Evolutionary conservation across 2,113 vertebrate genomes (phyloP).

Genomic region (Scortum barcoo): DNA sequence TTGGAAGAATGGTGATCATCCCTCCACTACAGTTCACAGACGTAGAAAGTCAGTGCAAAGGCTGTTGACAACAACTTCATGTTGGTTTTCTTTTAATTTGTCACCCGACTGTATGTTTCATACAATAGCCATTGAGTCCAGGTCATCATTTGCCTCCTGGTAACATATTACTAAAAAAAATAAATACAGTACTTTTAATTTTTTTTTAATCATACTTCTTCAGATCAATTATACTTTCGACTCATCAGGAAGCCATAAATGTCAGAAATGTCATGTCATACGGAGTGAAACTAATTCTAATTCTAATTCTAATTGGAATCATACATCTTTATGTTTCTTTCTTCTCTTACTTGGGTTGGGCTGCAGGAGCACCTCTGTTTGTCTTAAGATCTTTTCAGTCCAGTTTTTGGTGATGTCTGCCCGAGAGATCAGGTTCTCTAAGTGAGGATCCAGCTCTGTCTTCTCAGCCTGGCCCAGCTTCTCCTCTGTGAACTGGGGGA

Average conservation of each 20-base stretch:
- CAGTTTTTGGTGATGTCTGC: slow-evolving; percentile 96
- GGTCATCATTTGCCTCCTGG: neutral
- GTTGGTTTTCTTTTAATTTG: too few relatives aligned
- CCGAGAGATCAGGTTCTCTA: slow-evolving; percentile 91
- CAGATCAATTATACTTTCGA: neutral
- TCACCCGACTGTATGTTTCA: too few relatives aligned
- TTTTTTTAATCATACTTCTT: neutral
- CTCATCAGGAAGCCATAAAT: neutral
- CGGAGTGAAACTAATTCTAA: too few relatives aligned
- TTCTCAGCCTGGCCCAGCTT: slow-evolving; percentile 96
- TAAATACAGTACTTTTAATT: too few relatives aligned
- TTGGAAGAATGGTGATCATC: too few relatives aligned
- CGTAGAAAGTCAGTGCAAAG: too few relatives aligned
- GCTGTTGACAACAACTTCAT: too few relatives aligned
- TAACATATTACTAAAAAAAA: neutral
- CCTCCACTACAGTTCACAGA: too few relatives aligned
- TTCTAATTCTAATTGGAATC: neutral
- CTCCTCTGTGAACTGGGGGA: slow-evolving; percentile 94
- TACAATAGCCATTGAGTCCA: neutral
- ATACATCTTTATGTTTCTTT: neutral
- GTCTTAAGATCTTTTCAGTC: slow-evolving; percentile 90
- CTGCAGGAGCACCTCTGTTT: slow-evolving; percentile 79
- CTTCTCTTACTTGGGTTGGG: slow-evolving; percentile 76
- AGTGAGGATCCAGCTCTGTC: slow-evolving; percentile 93
- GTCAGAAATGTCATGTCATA: neutral